Conservation (phyloP, 2,888 invertebrate species). For the Labia minor region DNA sequence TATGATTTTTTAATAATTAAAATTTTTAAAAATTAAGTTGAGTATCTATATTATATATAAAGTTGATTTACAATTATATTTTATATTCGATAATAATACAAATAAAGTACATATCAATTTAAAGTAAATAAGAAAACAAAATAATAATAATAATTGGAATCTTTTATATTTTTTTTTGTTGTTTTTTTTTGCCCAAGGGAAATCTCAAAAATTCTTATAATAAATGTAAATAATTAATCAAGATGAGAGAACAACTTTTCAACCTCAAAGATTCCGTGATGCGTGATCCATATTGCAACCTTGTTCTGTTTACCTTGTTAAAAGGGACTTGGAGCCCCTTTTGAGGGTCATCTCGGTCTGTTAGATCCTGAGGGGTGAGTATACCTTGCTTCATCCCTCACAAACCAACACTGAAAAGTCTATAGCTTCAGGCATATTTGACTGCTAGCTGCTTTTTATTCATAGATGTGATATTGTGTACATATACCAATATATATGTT, state of each 20-base stretch:
- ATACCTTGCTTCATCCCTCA: neutral
- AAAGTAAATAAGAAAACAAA: no score
- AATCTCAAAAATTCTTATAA: neutral
- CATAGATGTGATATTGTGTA: neutral
- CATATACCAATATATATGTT: neutral
- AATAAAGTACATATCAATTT: no score
- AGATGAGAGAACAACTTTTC: neutral
- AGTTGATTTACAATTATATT: no score
- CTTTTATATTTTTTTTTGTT: no score
- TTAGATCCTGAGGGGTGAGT: neutral
- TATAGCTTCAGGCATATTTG: no score
- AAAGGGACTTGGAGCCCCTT: neutral
- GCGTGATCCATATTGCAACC: neutral
- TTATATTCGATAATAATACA: no score
- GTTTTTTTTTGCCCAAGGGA: no score
- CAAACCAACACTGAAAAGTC: neutral
- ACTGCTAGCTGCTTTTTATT: neutral
- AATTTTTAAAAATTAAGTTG: no score
- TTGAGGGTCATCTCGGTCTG: neutral
- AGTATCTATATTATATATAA: no score
- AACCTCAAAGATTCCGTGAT: neutral
- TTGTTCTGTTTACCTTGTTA: constrained; percentile 13
- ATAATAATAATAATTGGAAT: no score
- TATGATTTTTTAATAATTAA: no score
- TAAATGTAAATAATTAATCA: constrained; percentile 2